A percentile compares a stretch with the other conserved stretches of the same genome.
phyloP scores from a whole-genome alignment of 1,140 invertebrate species.

The Popillia japonica region DNA sequence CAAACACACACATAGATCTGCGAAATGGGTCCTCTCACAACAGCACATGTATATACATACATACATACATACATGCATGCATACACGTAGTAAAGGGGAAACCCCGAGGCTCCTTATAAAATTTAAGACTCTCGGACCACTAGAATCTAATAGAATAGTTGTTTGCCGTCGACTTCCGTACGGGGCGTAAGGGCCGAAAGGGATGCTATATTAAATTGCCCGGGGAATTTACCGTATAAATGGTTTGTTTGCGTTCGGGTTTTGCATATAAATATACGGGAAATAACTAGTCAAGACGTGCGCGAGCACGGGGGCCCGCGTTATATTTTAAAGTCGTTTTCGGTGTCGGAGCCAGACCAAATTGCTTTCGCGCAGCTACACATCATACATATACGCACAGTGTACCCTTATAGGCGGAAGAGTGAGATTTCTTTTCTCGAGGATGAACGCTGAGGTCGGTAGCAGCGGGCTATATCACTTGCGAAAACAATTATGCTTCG shows the following conservation, averaged over 20 bases:
- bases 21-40: neutral
- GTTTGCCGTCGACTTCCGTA: neutral
- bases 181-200: neutral
- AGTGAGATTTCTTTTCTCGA: too few relatives aligned
- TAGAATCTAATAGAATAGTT: slow-evolving; percentile 11
- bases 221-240: slow-evolving; percentile 5
- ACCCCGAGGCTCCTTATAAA: neutral
- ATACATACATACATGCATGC: neutral
- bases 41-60: neutral
- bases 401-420: neutral
- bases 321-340: neutral
- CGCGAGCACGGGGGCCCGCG: neutral
- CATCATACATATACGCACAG: neutral
- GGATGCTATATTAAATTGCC: slow-evolving; percentile 1
- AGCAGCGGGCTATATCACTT: neutral
- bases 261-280: slow-evolving; percentile 6
- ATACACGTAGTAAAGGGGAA: neutral
- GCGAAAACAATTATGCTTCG: slow-evolving; percentile 1
- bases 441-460: neutral
- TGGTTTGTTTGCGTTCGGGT: slow-evolving; percentile 4
- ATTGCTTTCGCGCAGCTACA: slow-evolving; percentile 4
- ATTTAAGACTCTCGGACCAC: slow-evolving; percentile 9
- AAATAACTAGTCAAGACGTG: slow-evolving; percentile 5
- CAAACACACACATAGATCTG: neutral
- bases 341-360: neutral